Conservation (phyloP, 2,797 vertebrate species). For the Anableps anableps region DNA sequence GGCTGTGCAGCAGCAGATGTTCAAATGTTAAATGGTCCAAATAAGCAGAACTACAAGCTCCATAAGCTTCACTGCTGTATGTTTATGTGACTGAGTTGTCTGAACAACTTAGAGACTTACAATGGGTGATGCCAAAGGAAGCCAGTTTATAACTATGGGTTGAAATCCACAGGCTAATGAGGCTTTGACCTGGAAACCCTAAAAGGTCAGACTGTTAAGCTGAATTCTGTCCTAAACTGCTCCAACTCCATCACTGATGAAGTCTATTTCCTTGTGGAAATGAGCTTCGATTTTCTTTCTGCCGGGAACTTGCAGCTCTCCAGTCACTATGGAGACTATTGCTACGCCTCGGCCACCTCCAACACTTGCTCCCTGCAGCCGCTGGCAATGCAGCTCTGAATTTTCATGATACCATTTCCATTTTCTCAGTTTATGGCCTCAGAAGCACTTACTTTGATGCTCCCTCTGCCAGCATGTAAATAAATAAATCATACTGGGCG, state of each 20-base stretch:
- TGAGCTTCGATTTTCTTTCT: conserved; percentile 51
- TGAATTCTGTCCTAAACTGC: conserved; percentile 17
- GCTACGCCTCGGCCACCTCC: not conserved
- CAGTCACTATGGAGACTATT: conserved; percentile 19
- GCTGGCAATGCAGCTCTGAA: conserved; percentile 24
- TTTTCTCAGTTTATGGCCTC: conserved; percentile 38
- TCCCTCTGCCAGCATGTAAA: conserved; percentile 27
- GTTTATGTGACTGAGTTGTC: conserved; percentile 6
- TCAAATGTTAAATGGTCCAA: conserved; percentile 18
- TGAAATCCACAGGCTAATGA: conserved; percentile 11
- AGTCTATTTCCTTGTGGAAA: conserved; percentile 45
- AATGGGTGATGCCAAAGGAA: not conserved
- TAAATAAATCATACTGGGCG: conserved; percentile 61
- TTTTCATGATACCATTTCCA: conserved; percentile 46
- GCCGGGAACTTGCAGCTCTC: conserved; percentile 38
- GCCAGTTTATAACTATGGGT: not conserved
- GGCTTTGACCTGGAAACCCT: conserved; percentile 24
- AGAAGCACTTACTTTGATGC: conserved; percentile 54
- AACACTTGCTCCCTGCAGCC: not conserved
- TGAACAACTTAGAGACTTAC: not conserved
- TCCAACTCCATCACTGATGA: conserved; percentile 15
- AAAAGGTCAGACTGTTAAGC: conserved; percentile 23
- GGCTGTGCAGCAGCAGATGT: conserved; percentile 61
- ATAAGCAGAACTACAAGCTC: conserved; percentile 2
- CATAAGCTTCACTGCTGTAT: conserved; percentile 31